Evolutionary conservation across 2,113 vertebrate genomes (phyloP), one percentile per base, ranked within the genome.

Genomic region (Symphodus melops): DNA sequence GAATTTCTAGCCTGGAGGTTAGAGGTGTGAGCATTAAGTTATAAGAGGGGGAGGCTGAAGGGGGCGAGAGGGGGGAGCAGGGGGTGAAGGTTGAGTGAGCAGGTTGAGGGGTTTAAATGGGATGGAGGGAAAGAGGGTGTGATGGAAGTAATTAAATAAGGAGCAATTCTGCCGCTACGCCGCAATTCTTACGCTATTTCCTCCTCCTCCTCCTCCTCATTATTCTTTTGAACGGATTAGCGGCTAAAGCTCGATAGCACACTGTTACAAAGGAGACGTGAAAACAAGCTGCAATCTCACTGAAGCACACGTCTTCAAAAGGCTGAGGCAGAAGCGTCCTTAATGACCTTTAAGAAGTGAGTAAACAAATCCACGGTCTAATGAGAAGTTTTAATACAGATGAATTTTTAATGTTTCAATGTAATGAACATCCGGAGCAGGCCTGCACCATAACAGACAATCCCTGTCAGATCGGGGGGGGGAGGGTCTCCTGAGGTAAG

Each of bases 61-160:
- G 55, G 42, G 41, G 48, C 51, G 3, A 62, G 46, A 80, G 44
- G 37, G 37, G 48, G 58, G 73, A 25, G 62, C 6, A 6, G 72
- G 36, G 54, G 81, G 49, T 46, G 46, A 74, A 70, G 70, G 75
- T 66, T 71, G 72, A 83, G 55, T 25, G 61, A 74, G 67, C 51
- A 74, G 23, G 59, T 60, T 77, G 54, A 60, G 66, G 70, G 51
- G 16, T 76, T 83, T 51, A 77, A 86, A 81, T 13, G 46, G 39
- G 39, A n/a, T 67, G 36, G 60, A 67, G 63, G 62, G 55, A 54
- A 74, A 54, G 65, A 74, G 83, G 71, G 82, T 62, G 80, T 82
- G 75, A 89, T 86, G 87, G 85, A 88, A 91, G 88, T 90, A 87
- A 91, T 91, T 91, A 88, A 89, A 88, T 83, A 81, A 86, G 73